Evolutionary conservation across 2,888 invertebrate genomes (phyloP).

Genomic region (Lycaena phlaeas): DNA sequence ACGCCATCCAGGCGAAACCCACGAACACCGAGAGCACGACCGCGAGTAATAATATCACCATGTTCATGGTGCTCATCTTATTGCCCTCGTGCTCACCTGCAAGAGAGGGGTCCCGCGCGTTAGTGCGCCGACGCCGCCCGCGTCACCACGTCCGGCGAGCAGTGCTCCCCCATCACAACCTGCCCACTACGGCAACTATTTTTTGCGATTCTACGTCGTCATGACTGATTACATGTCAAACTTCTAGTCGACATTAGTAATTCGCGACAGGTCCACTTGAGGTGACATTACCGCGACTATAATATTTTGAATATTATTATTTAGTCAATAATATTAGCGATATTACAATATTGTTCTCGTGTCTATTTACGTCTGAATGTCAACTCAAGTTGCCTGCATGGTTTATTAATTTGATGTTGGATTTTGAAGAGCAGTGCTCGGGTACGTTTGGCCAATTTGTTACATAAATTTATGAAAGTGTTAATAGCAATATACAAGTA

Average conservation of each 20-base stretch:
- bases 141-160: conserved; percentile 48
- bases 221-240: too few species aligned
- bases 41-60: conserved; percentile 94
- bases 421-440: conserved; percentile 61
- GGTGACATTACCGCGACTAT: too few species aligned
- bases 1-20: conserved; percentile 95
- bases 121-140: conserved; percentile 66
- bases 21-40: conserved; percentile 95
- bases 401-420: too few species aligned
- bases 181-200: too few species aligned
- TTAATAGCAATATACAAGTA: conserved; percentile 41
- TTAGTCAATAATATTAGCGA: too few species aligned
- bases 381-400: too few species aligned
- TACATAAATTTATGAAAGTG: conserved; percentile 17
- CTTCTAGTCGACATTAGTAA: too few species aligned
- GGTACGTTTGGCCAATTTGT: conserved; percentile 43
- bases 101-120: conserved; percentile 70
- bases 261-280: too few species aligned
- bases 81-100: conserved; percentile 83
- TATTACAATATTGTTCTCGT: too few species aligned
- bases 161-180: conserved; percentile 32
- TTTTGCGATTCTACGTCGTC: background rate
- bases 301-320: too few species aligned
- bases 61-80: conserved; percentile 90
- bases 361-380: too few species aligned